Evolutionary conservation across 2,113 vertebrate genomes (phyloP).

Genomic region (Mugil cephalus): DNA sequence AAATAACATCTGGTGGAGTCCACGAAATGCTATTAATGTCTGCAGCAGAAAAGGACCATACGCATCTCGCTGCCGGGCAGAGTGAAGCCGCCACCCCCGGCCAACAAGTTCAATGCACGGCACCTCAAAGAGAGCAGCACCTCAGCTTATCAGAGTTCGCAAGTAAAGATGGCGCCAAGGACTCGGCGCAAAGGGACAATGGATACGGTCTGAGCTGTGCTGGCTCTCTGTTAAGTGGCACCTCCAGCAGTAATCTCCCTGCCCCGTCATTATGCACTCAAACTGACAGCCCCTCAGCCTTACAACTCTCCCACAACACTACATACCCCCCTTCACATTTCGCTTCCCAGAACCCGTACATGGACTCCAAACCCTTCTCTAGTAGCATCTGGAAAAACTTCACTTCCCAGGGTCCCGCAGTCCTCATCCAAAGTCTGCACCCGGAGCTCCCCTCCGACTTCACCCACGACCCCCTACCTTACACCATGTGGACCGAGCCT

Average conservation of each 20-base stretch:
- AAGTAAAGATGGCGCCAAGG: conserved; percentile 43
- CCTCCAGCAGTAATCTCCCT: conserved; percentile 27
- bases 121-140: conserved; percentile 47
- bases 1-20: conserved; percentile 58
- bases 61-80: conserved; percentile 31
- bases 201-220: conserved; percentile 16
- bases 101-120: conserved; percentile 34
- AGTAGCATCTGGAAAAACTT: conserved; percentile 83
- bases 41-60: conserved; percentile 34
- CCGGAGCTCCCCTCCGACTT: conserved; percentile 73
- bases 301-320: conserved; percentile 48
- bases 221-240: conserved; percentile 12
- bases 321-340: conserved; percentile 36
- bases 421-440: conserved; percentile 75
- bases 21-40: conserved; percentile 48
- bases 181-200: conserved; percentile 13
- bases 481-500: conserved; percentile 83
- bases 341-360: conserved; percentile 39
- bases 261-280: conserved; percentile 34
- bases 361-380: conserved; percentile 72
- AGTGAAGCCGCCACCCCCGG: not conserved
- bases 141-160: conserved; percentile 32
- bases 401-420: conserved; percentile 75
- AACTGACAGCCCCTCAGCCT: conserved; percentile 46
- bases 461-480: conserved; percentile 70